Base-by-base conservation (phyloP, 2,888 invertebrate genomes). In the Rhopalosiphum nymphaeae region DNA sequence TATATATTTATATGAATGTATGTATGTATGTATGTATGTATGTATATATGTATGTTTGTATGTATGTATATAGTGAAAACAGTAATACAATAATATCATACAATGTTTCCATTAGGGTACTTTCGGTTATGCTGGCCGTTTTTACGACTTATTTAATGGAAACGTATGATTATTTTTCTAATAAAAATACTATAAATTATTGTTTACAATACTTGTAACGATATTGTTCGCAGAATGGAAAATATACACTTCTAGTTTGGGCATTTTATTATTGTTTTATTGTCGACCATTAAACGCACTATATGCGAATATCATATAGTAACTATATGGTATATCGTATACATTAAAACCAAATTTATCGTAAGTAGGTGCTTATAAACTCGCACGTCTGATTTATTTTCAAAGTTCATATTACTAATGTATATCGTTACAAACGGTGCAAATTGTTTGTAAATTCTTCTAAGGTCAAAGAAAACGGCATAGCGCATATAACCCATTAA, bases 51-150 rank as follows among this genome's bases (percentile, higher is more conserved):
- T 57, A 57, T 57, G n/a, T 67, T n/a, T 53, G 3, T 53, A 53
- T 53, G 16, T 16, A 53, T 53, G 13, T 53, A 53, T 53, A 53
- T 11, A 78, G 78, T 78, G 21, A 61, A 44, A 89, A 90, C 21
- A 46, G n/a, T 90, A 67, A 67, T 67, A 89, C 44, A 90, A 90
- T 67, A 89, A 61, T 61, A 67, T 61, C 61, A 89, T 78, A 78
- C 89, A 44, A 89, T 89, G 89, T 61, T 89, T 89, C 44, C 61
- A 61, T 89, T 57, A 61, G 57, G 89, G 89, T 46, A 89, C 89
- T 89, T 89, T 89, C 61, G 44, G 56, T 44, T 42, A 26, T 29
- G 67, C 90, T n/a, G n/a, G 49, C 67, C 10, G 90, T 49, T 91
- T 84, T 91, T 91, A 91, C 53, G 36, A 84, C 91, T 78, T 42